Percentiles rank a stretch among this genome's conserved stretches.
These are phyloP conservation scores for Prietella phreatophila DNA, from an alignment of 2,113 vertebrate species.

Conservation along the genomic window DNA sequence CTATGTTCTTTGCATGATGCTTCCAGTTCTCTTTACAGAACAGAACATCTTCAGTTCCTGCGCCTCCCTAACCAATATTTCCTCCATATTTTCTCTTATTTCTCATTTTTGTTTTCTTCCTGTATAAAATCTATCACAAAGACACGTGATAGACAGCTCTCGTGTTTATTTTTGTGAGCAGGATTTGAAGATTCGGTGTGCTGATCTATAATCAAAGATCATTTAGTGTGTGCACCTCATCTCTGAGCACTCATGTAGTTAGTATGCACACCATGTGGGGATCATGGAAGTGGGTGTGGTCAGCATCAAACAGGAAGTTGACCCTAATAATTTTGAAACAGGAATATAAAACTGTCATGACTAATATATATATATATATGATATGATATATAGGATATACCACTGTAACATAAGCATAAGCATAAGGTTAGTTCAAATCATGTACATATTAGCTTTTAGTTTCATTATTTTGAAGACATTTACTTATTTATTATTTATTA, in stretches of 20 bases:
- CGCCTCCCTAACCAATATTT: background rate
- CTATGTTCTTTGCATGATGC: background rate
- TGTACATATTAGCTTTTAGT: background rate
- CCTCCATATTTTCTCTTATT: background rate
- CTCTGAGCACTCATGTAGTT: background rate
- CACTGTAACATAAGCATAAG: background rate
- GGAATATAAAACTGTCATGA: background rate
- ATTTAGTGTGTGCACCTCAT: no score
- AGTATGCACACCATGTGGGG: background rate
- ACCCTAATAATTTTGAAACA: background rate
- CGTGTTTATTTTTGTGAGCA: background rate
- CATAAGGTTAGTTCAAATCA: background rate
- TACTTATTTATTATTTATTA: no score
- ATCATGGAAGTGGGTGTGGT: background rate
- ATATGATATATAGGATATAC: background rate
- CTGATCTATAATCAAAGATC: no score
- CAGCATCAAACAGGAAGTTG: background rate
- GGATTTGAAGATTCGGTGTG: no score
- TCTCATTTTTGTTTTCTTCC: background rate
- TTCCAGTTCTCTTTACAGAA: background rate
- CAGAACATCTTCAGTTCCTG: background rate
- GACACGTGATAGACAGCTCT: background rate
- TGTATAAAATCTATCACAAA: background rate
- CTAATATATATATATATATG: no score
- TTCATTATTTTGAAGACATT: no score